Evolutionary conservation across 2,888 invertebrate genomes (phyloP), one percentile per base, ranked within the genome.

Genomic region (Choreutis nemorana): DNA sequence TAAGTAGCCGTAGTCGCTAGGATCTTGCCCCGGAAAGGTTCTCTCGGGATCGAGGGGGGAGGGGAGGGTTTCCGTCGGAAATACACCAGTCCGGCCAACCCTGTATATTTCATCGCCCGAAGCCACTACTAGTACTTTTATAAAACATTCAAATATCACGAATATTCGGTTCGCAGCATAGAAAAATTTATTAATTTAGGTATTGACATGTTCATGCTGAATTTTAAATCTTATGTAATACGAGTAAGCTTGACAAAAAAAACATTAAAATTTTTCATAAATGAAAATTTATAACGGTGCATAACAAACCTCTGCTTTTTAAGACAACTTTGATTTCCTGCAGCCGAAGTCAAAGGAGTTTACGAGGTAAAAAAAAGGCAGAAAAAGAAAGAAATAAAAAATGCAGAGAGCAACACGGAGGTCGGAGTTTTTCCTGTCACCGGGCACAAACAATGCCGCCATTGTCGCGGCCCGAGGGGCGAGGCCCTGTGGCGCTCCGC

Each of bases 371-470:
- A 48, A 48, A 50, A 51, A 65, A 60, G 66, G 45, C 50, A 52
- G 47, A 50, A 56, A 64, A 65, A 58, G 60, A 63, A 55, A 65
- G 55, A 59, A 71, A 73, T 71, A 75, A 77, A 77, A 75, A 75
- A 72, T 68, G 70, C 71, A 72, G 64, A 71, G 73, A 70, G n/a
- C n/a, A 73, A 73, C 73, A 75, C 71, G 67, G 77, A 72, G 77
- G 77, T 77, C 64, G 75, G 71, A 73, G 78, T 75, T 78, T 78
- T 77, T 77, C 77, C 77, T 73, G 77, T 75, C 77, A 75, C 73
- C 73, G 75, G 67, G 67, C 65, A 75, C 72, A 77, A 77, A 78
- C 78, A 78, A 78, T 77, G 65, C 59, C 55, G 60, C 67, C 48
- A 75, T 73, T 75, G 75, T 78, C 42, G 42, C 47, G 33, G 40